These are phyloP conservation scores for Coreoperca whiteheadi DNA, from an alignment of 2,113 vertebrate genomes.

Conservation along the genomic window DNA sequence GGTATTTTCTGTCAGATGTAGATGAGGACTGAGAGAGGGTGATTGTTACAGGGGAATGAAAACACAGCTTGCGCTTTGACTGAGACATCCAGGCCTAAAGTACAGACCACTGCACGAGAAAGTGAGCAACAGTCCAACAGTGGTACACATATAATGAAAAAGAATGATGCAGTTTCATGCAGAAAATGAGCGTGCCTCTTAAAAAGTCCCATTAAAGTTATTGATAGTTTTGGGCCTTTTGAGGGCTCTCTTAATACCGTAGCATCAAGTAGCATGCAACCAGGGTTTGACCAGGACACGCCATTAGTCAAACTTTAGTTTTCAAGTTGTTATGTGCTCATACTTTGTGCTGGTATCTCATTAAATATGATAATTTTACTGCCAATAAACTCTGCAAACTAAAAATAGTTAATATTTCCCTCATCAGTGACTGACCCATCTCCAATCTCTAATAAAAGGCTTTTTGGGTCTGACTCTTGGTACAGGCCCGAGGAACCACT, in stretches of 20 bases:
- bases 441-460: constrained; percentile 1
- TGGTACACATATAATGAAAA: neutral
- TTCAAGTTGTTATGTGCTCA: neutral
- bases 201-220: neutral
- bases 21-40: constrained; percentile 7
- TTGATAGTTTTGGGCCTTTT: neutral
- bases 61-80: constrained; percentile 10
- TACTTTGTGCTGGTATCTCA: neutral
- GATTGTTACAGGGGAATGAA: constrained; percentile 32
- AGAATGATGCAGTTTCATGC: neutral
- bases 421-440: neutral
- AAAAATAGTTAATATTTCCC: neutral
- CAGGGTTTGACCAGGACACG: neutral
- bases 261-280: neutral
- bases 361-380: neutral
- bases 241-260: neutral
- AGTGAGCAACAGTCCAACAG: neutral
- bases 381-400: neutral
- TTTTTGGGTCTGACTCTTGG: neutral
- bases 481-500: neutral
- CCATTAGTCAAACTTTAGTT: neutral
- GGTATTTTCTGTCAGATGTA: constrained; percentile 3
- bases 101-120: neutral
- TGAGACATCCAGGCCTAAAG: constrained; percentile 18
- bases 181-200: neutral